phyloP scores from a whole-genome alignment of 2,113 vertebrate species.

The Atlantisia rogersi region DNA sequence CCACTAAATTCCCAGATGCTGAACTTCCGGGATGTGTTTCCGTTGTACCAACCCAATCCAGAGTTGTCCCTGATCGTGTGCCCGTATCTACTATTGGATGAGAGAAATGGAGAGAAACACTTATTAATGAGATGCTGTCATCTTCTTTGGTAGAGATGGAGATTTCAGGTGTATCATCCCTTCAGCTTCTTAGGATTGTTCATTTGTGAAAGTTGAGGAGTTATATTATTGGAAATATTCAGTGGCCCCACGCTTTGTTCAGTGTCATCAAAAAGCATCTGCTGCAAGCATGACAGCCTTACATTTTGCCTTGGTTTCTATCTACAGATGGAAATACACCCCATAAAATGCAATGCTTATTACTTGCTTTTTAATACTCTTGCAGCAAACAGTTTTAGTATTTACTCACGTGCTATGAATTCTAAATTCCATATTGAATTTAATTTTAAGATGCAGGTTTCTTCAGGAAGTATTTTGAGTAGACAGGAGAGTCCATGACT shows the following conservation, averaged over 20 bases:
- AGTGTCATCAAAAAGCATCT: neutral
- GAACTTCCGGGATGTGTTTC: neutral
- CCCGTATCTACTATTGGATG: neutral
- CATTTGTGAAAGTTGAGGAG: neutral
- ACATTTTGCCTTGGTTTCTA: neutral
- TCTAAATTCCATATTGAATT: neutral
- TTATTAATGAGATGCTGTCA: neutral
- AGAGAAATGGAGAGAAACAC: neutral
- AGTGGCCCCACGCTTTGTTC: neutral
- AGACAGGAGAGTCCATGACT: neutral
- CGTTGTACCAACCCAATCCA: neutral
- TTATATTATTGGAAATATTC: neutral
- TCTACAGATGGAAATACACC: neutral
- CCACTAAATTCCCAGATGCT: neutral
- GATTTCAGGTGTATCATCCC: neutral
- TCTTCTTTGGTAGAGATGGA: neutral
- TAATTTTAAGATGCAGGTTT: neutral
- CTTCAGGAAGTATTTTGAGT: neutral
- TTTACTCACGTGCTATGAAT: neutral
- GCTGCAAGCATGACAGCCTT: neutral
- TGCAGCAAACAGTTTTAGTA: neutral
- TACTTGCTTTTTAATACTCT: neutral
- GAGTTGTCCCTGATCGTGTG: neutral
- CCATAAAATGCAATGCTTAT: neutral
- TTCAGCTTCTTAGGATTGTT: neutral